Evolutionary conservation across 1,140 invertebrate species (phyloP).

Genomic region (Battus philenor): DNA sequence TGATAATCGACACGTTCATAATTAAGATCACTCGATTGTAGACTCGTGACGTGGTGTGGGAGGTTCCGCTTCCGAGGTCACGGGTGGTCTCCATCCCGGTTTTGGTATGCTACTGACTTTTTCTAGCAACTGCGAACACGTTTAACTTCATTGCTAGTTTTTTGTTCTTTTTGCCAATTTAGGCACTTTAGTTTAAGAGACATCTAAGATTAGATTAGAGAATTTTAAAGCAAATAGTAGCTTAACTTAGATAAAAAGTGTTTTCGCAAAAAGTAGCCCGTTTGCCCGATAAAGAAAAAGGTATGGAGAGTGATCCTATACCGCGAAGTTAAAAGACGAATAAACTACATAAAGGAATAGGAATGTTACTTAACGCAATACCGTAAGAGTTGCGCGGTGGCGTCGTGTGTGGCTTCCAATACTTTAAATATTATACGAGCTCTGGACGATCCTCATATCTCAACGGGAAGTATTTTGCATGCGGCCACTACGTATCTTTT

Average conservation of each 20-base stretch:
- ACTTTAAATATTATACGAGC: conserved; percentile 59
- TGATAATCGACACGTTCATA: conserved; percentile 72
- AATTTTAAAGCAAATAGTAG: background rate
- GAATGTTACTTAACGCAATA: background rate
- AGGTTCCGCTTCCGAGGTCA: conserved; percentile 68
- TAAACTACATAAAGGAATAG: conserved; percentile 4
- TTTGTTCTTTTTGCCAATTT: conserved; percentile 6
- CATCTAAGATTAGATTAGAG: background rate
- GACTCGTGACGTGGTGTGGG: conserved; percentile 65
- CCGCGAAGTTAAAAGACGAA: conserved; percentile 2
- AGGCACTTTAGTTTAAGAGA: background rate
- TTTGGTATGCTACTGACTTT: conserved; percentile 34
- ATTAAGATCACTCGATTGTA: conserved; percentile 66
- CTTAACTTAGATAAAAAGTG: background rate
- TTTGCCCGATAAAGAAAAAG: conserved; percentile 7
- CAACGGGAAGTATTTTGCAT: conserved; percentile 70
- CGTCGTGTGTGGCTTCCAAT: conserved; percentile 65
- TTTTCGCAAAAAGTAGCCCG: background rate
- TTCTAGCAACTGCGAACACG: conserved; percentile 22
- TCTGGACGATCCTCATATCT: conserved; percentile 63
- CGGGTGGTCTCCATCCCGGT: conserved; percentile 51
- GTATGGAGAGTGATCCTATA: background rate
- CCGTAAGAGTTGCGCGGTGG: conserved; percentile 25
- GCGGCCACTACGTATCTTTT: conserved; percentile 62
- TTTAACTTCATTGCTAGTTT: background rate